Base-by-base conservation (phyloP, 1,140 invertebrate species). In the Physella acuta region DNA sequence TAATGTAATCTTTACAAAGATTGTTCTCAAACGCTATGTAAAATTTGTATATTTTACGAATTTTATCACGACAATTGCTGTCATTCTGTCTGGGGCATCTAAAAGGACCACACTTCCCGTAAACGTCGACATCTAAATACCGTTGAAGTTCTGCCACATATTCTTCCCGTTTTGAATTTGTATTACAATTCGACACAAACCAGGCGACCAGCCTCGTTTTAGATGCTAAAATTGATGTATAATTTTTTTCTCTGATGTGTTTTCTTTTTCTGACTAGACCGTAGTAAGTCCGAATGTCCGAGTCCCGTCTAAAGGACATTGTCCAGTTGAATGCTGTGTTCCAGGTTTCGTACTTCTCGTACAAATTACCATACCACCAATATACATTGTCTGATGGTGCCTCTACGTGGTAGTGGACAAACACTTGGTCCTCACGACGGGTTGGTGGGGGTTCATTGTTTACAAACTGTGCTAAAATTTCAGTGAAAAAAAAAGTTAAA, bases 1-100 rank as follows among this genome's bases (percentile, higher is more conserved):
- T 97, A 51, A 97, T 93, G 82, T 98, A 98, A 83, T 98, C 94
- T 62, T 90, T 89, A 83, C 96, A 98, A 78, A 97, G 96, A 0
- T 94, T 95, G 85, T 98, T 98, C 85, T 87, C 86, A 73, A 87
- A 86, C 17, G 84, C 55, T 0, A 87, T 60, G 68, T 86, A 87
- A 64, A 79, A 79, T 44, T 77, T 78, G 53, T 79, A 77, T 1
- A 39, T 49, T 4, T 52, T 67, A 30, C 49, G 28, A 14, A 76
- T 28, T 17, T 30, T 39, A 31, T 67, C 20, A 36, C 52, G 26
- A 56, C 73, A 73, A 11, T 60, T 26, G 24, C n/a, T 16, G n/a
- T 68, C 36, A n/a, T 73, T 36, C 56, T 66, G 39, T 44, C 49
- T 11, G 17, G 61, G 53, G 37, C 75, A 76, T 39, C 61, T 56